Evolutionary conservation across 2,888 invertebrate genomes (phyloP).

Genomic region (Latrodectus elegans): DNA sequence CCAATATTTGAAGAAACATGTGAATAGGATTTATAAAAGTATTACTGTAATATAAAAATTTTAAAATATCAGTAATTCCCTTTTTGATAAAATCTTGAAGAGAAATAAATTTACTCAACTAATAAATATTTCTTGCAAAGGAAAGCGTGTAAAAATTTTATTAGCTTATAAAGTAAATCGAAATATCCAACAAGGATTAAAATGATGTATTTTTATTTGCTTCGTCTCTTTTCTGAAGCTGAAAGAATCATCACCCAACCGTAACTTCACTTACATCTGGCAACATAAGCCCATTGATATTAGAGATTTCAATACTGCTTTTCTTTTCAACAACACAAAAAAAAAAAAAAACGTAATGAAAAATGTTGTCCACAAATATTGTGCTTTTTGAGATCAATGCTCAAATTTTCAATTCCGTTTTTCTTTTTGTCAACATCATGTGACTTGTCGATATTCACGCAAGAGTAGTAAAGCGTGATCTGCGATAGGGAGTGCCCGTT

Average conservation of each 20-base stretch:
- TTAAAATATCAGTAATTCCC: too few species aligned
- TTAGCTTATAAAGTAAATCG: too few species aligned
- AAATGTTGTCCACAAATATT: neutral
- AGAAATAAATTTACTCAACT: too few species aligned
- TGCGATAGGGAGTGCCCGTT: neutral
- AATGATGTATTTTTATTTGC: too few species aligned
- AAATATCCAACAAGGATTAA: too few species aligned
- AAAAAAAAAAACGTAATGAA: neutral
- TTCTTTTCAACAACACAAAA: neutral
- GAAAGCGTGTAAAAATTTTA: too few species aligned
- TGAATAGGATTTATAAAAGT: too few species aligned
- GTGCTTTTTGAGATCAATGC: constrained; percentile 31
- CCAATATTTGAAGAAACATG: too few species aligned
- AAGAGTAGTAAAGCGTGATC: constrained; percentile 6
- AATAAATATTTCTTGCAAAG: too few species aligned
- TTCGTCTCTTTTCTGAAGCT: too few species aligned
- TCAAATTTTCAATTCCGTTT: neutral
- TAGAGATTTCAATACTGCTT: neutral
- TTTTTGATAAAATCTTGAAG: too few species aligned
- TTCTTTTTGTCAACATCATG: constrained; percentile 3
- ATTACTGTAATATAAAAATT: too few species aligned
- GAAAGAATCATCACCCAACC: neutral
- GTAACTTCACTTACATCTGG: neutral
- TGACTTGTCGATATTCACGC: constrained; percentile 37
- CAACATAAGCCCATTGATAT: neutral